Evolutionary conservation across 2,888 invertebrate genomes (phyloP), one percentile per base, ranked within the genome.

Genomic region (Dasypogon diadema): DNA sequence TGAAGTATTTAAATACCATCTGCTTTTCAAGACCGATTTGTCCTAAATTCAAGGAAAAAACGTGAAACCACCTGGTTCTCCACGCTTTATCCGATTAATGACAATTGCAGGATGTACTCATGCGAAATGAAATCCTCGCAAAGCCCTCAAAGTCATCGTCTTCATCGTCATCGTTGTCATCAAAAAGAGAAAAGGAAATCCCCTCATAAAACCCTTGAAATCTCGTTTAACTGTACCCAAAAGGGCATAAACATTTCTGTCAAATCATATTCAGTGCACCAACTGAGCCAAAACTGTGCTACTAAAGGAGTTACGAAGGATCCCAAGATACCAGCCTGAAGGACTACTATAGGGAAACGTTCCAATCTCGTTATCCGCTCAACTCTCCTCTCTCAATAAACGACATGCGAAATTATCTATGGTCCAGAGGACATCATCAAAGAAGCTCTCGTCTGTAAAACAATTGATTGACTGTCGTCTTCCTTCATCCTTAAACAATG

Each of bases 391-490:
- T 58, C 74, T 74, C 74, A 60, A 58, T 65, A 65, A 75, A 75
- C 51, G 54, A 65, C 34, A 75, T 63, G 51, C 75, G 54, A 75
- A 75, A 75, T 75, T 75, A 75, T 75, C 63, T 21, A 75, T 65
- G 63, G 75, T 75, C 75, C 75, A 65, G 14, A 34, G 42, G 34
- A 54, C 54, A 75, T 51, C 75, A 75, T 75, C 75, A 75, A 75
- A 75, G 75, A 21, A 65, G 63, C 63, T 51, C 48, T 75, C 55
- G 60, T 65, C 75, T 58, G 30, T 37, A 65, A 75, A 65, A 56
- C 56, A 75, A 58, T 74, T 75, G 75, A 75, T 75, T 75, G 75
- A 75, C 75, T 75, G 65, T 55, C 63, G 75, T 75, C 65, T 75
- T 75, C 34, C 34, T 65, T 75, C 55, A 24, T 75, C 42, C 55